Evolutionary conservation across 2,888 invertebrate species (phyloP), one percentile per base, ranked within the genome.

Genomic region (Thymelicus lineola): DNA sequence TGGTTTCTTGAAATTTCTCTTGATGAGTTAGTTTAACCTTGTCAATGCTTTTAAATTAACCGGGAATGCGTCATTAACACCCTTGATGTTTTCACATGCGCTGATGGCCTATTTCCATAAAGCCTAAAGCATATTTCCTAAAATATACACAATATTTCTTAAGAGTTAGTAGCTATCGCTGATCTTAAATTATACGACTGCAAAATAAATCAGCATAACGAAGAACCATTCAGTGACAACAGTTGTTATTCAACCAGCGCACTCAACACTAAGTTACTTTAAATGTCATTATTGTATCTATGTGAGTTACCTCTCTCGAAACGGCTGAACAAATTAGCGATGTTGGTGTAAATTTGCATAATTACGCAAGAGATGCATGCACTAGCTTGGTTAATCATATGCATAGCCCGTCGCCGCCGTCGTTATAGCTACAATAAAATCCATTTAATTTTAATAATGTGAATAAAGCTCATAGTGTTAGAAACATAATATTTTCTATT

Each of bases 351-450:
- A 75, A 76, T 89, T 85, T 83, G 79, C 87, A 90, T 91, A 87
- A 86, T 88, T 87, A 84, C 81, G 80, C 82, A 86, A 86, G 82
- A 83, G 85, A 86, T 87, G 86, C 86, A 84, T 87, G 86, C 86
- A 84, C 81, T 85, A 76, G 75, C 75, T 76, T 75, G 77, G 80
- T 74, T 87, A 88, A 88, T 87, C 78, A 77, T 85, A 87, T 86
- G 86, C 86, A 84, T 82, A 82, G 82, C 81, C 76, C 80, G 78
- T 76, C 79, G 74, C 79, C 81, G 78, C 76, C 80, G 48, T 38
- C 63, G 69, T 69, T 64, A 69, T 59, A 64, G 69, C 63, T 5
- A 69, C 58, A 60, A 69, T 69, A 64, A 69, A 69, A 64, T 64
- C 58, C 63, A 69, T 69, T 69, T 69, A 63, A 46, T 57, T 15